Percentiles rank a stretch among this genome's conserved stretches.
Conservation (phyloP, 2,888 invertebrate species). For the Empis livida region DNA sequence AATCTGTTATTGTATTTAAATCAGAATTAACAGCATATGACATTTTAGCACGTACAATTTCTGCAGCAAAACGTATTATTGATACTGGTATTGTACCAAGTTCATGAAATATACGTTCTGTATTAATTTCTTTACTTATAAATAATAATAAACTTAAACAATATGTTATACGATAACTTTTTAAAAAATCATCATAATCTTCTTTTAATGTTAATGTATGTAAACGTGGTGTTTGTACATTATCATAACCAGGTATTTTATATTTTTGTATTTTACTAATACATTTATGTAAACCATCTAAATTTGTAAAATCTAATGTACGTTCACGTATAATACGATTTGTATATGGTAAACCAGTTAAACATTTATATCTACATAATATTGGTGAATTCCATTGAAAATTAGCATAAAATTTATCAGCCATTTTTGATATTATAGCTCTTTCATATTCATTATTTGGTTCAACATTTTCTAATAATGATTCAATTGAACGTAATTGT, state of each 20-base stretch:
- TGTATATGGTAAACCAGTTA: conserved; percentile 17
- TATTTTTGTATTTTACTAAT: conserved; percentile 28
- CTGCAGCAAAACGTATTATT: conserved; percentile 54
- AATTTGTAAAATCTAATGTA: conserved; percentile 37
- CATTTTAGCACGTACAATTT: conserved; percentile 46
- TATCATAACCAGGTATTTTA: conserved; percentile 22
- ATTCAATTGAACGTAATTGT: conserved; percentile 23
- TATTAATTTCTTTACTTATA: no score
- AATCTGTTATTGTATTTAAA: background rate
- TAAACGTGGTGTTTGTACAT: conserved; percentile 56
- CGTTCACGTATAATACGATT: conserved; percentile 26
- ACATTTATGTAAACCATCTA: conserved; percentile 36
- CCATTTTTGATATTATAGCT: conserved; percentile 44
- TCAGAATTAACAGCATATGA: background rate
- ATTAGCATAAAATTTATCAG: conserved; percentile 49
- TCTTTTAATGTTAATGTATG: conserved; percentile 24
- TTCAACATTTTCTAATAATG: conserved; percentile 23
- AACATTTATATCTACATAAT: no score
- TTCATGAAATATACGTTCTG: background rate
- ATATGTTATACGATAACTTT: conserved; percentile 65
- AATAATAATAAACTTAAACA: conserved; percentile 52
- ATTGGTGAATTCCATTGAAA: conserved; percentile 52
- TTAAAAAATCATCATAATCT: conserved; percentile 23
- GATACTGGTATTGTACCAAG: conserved; percentile 43
- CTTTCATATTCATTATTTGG: conserved; percentile 30